These are phyloP conservation scores for Paragorgia papillata DNA, from an alignment of 92 coral and sea anemone genomes.

Conservation along the genomic window DNA sequence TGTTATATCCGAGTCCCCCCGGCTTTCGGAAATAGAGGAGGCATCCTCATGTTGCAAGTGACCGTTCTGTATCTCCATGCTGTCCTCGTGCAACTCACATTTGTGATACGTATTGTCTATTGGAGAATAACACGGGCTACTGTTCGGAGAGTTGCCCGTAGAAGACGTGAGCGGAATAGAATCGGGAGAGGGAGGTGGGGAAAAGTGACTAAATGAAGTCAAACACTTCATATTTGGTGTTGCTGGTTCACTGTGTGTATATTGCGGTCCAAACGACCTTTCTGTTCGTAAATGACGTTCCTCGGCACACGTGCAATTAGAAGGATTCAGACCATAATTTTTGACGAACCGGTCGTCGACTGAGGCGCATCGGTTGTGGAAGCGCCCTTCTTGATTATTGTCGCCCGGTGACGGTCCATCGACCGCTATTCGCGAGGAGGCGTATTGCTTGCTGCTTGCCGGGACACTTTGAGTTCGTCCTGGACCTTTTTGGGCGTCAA, in stretches of 20 bases:
- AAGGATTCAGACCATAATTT: slow-evolving; percentile 23
- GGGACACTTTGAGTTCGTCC: slow-evolving; percentile 28
- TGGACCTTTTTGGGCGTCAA: slow-evolving; percentile 8
- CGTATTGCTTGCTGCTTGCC: slow-evolving; percentile 13
- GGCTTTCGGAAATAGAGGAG: slow-evolving; percentile 35
- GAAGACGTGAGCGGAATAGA: background rate
- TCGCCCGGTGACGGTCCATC: background rate
- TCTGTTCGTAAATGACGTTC: slow-evolving; percentile 12
- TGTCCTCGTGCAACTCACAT: background rate
- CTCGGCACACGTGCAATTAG: background rate
- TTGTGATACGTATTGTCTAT: background rate
- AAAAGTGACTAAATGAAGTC: slow-evolving; percentile 17
- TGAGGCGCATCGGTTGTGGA: slow-evolving; percentile 23
- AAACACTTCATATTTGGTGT: slow-evolving; percentile 35
- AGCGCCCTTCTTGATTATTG: background rate
- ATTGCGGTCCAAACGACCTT: slow-evolving; percentile 7
- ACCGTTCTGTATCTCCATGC: background rate
- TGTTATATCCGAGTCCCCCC: slow-evolving; percentile 28
- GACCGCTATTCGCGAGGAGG: background rate
- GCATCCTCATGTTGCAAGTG: slow-evolving; percentile 12
- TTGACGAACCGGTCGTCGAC: slow-evolving; percentile 34
- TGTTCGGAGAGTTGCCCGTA: slow-evolving; percentile 26
- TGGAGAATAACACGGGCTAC: slow-evolving; percentile 24
- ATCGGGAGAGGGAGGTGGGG: slow-evolving; percentile 20
- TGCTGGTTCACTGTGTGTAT: slow-evolving; percentile 16